Evolutionary conservation across 2,888 invertebrate species (phyloP), one percentile per base, ranked within the genome.

Genomic region (Caenorhabditis parvicauda): DNA sequence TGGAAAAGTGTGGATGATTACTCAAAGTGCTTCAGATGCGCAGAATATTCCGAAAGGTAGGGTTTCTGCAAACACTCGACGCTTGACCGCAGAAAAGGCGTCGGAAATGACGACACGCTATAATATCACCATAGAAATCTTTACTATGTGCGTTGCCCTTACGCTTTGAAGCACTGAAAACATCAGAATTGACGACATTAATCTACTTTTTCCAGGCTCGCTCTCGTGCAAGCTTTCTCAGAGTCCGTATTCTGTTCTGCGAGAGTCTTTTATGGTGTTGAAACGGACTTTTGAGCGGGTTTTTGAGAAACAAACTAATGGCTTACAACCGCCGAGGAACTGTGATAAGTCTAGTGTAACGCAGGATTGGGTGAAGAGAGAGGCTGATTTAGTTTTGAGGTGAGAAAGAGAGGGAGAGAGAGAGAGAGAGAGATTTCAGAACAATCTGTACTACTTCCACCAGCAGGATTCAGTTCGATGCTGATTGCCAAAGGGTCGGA

Each of bases 1-100:
- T 27, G 69, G 67, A 17, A 70, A 79, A 35, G 67, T 79, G 21
- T 78, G 78, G 78, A 66, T 78, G 7, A 67, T 76, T 17, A 78
- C 71, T 49, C 74, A 78, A 60, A 68, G 67, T 43, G 75, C 76
- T 12, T 65, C 66, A 22, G 57, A 64, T 32, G 75, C 77, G 5
- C 46, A 43, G 3, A 78, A 78, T 53, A 60, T 74, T 6, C 78
- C 78, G 5, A 63, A 59, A 32, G 74, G 67, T 63, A n/a, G 1
- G 39, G 39, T 32, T 14, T 3, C 27, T 14, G 52, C 12, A 49
- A 19, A n/a, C n/a, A n/a, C n/a, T n/a, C n/a, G n/a, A n/a, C n/a
- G n/a, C n/a, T n/a, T n/a, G n/a, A n/a, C n/a, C n/a, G n/a, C n/a
- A n/a, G n/a, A n/a, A n/a, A n/a, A n/a, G n/a, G n/a, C n/a, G n/a